phyloP scores from a whole-genome alignment of 2,113 vertebrate species.

The Callorhinus ursinus region DNA sequence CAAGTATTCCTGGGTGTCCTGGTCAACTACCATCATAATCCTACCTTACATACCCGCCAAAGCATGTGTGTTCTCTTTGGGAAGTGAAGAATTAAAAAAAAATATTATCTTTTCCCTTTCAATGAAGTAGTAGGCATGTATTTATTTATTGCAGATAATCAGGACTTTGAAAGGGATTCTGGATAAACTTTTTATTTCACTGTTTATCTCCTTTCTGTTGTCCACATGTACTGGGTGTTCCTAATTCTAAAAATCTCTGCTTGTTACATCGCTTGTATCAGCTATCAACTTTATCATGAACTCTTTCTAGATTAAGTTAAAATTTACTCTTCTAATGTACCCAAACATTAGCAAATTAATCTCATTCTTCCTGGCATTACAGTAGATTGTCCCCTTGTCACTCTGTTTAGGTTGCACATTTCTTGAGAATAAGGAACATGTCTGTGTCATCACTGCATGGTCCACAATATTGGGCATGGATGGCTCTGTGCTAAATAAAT shows the following conservation, averaged over 20 bases:
- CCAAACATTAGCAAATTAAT: neutral
- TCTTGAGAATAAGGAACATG: neutral
- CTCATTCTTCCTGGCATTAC: neutral
- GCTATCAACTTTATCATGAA: neutral
- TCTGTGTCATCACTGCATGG: neutral
- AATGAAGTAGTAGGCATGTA: neutral
- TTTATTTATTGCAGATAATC: neutral
- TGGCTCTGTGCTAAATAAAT: neutral
- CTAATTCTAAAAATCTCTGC: neutral
- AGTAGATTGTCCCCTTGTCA: neutral
- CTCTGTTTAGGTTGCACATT: neutral
- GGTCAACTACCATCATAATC: neutral
- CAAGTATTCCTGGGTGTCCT: neutral
- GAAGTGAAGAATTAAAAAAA: neutral
- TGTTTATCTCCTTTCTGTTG: neutral
- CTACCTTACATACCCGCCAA: neutral
- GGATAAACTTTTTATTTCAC: neutral
- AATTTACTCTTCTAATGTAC: neutral
- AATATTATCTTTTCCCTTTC: neutral
- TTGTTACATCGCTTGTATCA: neutral
- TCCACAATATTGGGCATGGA: neutral
- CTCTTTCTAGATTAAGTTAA: neutral
- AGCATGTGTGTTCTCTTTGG: neutral
- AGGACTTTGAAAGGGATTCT: neutral
- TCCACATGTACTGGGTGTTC: neutral